Conservation (phyloP, 2,888 invertebrate species). For the Patella caerulea region DNA sequence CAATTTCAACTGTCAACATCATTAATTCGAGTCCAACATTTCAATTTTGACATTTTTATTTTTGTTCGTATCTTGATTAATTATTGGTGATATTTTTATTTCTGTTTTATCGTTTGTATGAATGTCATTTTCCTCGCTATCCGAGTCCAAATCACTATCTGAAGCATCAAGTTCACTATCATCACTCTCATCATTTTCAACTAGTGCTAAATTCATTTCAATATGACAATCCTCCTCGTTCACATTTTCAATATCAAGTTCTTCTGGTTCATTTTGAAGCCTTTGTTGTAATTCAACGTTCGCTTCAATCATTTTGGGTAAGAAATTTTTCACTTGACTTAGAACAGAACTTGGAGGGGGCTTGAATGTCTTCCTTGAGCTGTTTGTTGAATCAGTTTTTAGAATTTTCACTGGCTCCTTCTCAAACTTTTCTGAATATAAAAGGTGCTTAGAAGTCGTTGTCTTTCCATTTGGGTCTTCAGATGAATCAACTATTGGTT, state of each 20-base stretch:
- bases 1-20: too few species aligned
- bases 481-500: background rate
- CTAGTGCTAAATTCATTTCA: background rate
- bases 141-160: background rate
- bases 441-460: background rate
- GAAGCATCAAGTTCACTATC: background rate
- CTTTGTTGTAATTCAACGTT: background rate
- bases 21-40: background rate
- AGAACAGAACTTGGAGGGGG: background rate
- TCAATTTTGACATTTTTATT: background rate
- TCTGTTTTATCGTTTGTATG: background rate
- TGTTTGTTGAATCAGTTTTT: background rate
- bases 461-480: background rate
- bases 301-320: background rate
- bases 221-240: background rate
- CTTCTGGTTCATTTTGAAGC: background rate
- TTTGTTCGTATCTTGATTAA: background rate
- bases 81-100: background rate
- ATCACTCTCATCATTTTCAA: background rate
- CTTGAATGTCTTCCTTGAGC: background rate
- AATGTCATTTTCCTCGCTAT: background rate
- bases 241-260: background rate
- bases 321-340: background rate
- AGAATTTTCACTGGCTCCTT: background rate
- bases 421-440: constrained; percentile 8